phyloP scores from a whole-genome alignment of 30 jellyfish, hydroid and myxozoan species.

The Aurelia aurita complex sp. Pacific region DNA sequence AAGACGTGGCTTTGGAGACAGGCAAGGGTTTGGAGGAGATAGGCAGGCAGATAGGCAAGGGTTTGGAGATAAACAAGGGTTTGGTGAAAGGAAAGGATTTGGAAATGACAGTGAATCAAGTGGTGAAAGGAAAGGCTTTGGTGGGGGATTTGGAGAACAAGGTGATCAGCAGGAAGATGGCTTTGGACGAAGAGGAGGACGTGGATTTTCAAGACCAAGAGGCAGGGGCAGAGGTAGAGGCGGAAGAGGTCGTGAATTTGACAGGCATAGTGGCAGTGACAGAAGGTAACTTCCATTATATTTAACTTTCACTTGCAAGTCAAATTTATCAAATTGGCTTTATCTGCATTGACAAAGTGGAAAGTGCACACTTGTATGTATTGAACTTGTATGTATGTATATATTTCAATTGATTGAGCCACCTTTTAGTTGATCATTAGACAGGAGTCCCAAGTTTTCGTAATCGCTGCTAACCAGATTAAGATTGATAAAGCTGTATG shows the following conservation, averaged over 20 bases:
- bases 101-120: constrained; percentile 62
- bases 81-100: constrained; percentile 56
- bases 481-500: too few species aligned
- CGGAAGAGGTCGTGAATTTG: constrained; percentile 97
- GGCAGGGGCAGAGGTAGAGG: constrained; percentile 92
- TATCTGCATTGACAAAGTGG: too few species aligned
- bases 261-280: constrained; percentile 97
- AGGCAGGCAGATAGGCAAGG: constrained; percentile 11
- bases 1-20: constrained; percentile 71
- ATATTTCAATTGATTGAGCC: too few species aligned
- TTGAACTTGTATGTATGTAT: too few species aligned
- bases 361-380: too few species aligned
- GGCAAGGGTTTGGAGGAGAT: constrained; percentile 57
- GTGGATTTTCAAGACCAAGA: constrained; percentile 80
- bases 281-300: constrained; percentile 68
- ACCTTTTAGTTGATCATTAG: too few species aligned
- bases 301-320: too few species aligned
- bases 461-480: too few species aligned
- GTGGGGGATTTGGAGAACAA: constrained; percentile 21
- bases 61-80: constrained; percentile 65
- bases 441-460: too few species aligned
- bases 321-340: too few species aligned
- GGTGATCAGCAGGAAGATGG: constrained; percentile 58
- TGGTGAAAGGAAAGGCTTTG: constrained; percentile 77
- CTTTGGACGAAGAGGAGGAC: constrained; percentile 61